Evolutionary conservation across 2,797 vertebrate genomes (phyloP), one percentile per base, ranked within the genome.

Genomic region (Sebastes miniatus): DNA sequence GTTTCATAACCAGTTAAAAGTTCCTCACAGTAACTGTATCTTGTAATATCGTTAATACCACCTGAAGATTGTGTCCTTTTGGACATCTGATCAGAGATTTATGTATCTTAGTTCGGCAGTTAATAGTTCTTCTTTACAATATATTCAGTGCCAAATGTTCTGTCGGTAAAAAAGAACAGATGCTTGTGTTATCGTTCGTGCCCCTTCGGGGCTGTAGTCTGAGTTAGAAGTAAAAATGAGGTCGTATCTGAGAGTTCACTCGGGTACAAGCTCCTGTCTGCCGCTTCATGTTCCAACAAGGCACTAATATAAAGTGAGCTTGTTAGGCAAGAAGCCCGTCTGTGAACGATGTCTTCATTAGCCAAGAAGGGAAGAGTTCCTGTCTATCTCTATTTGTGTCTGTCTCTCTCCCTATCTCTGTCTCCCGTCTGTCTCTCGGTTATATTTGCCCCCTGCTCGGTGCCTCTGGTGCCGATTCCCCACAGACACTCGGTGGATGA

Each of bases 401-500:
- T 18, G 52, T 61, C 62, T 67, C 47, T 1, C 18, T 34, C 22
- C 9, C 57, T 11, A 11, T 64, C 14, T 68, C 22, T 20, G 27
- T 73, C 59, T 69, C 47, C 16, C 20, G 1, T 70, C 72, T 47
- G 34, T 78, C 69, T 59, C 57, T n/a, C 9, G 1, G 56, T 52
- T 69, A 25, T 64, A 68, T 69, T n/a, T 16, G 61, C 75, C 36
- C 32, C 29, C 63, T 8, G 52, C 73, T 22, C 58, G 2, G 31
- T 61, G 71, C 29, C 63, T 69, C 36, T 10, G 78, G 39, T 39
- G 32, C 81, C 8, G 29, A 31, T 18, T 75, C 84, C 70, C 72
- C 14, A 3, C 56, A 77, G 78, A 63, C 73, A 0, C 36, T 77
- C 79, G 0, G 68, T 24, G 72, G 39, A 69, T 86, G 77, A 88